Conservation (phyloP, 2,797 vertebrate species). For the Pygocentrus nattereri region DNA sequence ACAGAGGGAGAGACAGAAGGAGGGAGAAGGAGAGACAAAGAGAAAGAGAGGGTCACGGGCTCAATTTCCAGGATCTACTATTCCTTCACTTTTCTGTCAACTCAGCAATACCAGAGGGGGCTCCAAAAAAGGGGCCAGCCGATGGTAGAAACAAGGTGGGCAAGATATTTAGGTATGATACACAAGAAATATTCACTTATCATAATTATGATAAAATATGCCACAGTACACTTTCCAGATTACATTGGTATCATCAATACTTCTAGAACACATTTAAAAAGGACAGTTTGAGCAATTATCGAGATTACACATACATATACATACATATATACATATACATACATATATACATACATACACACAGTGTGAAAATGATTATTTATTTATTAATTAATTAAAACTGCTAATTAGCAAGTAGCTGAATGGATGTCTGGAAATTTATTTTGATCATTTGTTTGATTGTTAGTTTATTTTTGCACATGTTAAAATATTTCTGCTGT, state of each 20-base stretch:
- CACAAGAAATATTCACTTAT: background rate
- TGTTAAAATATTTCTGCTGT: too few species aligned
- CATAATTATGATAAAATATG: background rate
- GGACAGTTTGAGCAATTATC: background rate
- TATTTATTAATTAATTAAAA: too few species aligned
- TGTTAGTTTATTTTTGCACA: too few species aligned
- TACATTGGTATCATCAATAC: background rate
- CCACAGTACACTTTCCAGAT: background rate
- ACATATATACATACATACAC: too few species aligned
- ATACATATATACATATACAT: too few species aligned
- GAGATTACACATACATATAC: too few species aligned
- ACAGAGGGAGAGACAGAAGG: background rate
- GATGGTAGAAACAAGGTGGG: slow-evolving; percentile 29
- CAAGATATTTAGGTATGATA: too few species aligned
- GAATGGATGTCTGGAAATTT: too few species aligned
- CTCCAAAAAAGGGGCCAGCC: slow-evolving; percentile 68
- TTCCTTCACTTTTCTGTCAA: slow-evolving; percentile 83
- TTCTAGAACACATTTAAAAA: background rate
- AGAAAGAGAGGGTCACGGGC: slow-evolving; percentile 62
- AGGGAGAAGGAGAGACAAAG: background rate
- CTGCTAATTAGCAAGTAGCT: too few species aligned
- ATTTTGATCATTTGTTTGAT: too few species aligned
- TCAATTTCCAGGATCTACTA: slow-evolving; percentile 76
- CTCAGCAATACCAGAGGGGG: slow-evolving; percentile 81
- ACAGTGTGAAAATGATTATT: too few species aligned